These are phyloP conservation scores for Helicoverpa zea DNA, from an alignment of 1,140 invertebrate species.

Conservation along the genomic window DNA sequence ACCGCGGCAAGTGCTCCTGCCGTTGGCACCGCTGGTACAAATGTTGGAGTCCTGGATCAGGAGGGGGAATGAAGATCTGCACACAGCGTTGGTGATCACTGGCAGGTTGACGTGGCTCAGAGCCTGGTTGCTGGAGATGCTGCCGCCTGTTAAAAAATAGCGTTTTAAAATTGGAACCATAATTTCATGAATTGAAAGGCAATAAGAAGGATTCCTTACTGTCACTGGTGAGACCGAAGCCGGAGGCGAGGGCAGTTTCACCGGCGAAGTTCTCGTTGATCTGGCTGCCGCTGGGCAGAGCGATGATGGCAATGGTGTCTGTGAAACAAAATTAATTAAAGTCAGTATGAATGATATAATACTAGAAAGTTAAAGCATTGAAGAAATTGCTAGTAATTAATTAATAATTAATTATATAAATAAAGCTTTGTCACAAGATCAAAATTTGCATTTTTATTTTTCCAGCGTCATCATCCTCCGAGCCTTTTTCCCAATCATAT, in stretches of 20 bases:
- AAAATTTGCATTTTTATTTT: neutral
- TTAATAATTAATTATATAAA: too few species aligned
- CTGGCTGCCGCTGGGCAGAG: constrained; percentile 58
- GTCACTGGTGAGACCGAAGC: constrained; percentile 62
- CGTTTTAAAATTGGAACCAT: neutral
- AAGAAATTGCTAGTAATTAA: too few species aligned
- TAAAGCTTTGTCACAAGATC: neutral
- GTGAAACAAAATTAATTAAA: neutral
- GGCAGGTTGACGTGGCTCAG: constrained; percentile 63
- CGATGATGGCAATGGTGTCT: constrained; percentile 58
- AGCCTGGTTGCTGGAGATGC: constrained; percentile 54
- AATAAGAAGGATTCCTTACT: constrained; percentile 48
- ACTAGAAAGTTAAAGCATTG: too few species aligned
- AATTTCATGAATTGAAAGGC: too few species aligned
- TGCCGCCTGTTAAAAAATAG: constrained; percentile 52
- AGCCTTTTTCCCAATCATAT: too few species aligned
- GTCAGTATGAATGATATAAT: too few species aligned
- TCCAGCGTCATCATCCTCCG: too few species aligned
- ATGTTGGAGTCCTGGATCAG: constrained; percentile 53
- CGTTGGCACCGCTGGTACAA: constrained; percentile 61
- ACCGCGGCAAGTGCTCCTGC: constrained; percentile 58
- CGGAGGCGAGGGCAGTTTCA: constrained; percentile 56
- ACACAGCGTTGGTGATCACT: constrained; percentile 65
- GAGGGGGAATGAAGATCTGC: constrained; percentile 54
- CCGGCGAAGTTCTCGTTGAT: constrained; percentile 60